A percentile compares a stretch with the other conserved stretches of the same genome.
Evolutionary conservation across 2,888 invertebrate genomes (phyloP).

Genomic region (Odontomyia ornata): DNA sequence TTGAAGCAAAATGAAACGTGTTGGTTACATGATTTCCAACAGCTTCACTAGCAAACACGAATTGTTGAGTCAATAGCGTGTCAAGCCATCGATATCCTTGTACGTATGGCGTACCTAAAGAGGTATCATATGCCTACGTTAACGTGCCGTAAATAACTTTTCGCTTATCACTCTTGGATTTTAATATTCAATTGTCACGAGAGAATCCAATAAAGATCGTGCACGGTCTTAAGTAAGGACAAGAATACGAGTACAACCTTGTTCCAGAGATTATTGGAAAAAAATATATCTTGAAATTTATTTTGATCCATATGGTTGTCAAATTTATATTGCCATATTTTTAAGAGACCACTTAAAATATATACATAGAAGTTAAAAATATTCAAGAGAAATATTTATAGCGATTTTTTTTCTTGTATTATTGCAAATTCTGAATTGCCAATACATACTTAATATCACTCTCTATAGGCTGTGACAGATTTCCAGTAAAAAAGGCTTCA

Average conservation of each 20-base stretch:
- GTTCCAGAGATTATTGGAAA: background rate
- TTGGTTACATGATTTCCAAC: background rate
- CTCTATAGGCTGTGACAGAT: too few relatives aligned
- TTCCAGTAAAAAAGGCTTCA: too few relatives aligned
- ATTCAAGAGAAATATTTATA: too few relatives aligned
- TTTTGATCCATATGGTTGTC: too few relatives aligned
- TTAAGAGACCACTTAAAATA: too few relatives aligned
- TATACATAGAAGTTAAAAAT: too few relatives aligned
- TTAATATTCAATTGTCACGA: conserved; percentile 50
- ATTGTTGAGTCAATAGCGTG: conserved; percentile 38
- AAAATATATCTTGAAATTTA: too few relatives aligned
- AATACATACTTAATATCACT: too few relatives aligned
- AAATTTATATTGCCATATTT: too few relatives aligned
- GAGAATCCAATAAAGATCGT: conserved; percentile 49
- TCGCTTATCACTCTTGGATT: conserved; percentile 49
- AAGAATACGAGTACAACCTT: background rate
- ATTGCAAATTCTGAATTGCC: too few relatives aligned
- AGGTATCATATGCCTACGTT: background rate
- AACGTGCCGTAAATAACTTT: conserved; percentile 48
- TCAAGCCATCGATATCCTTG: background rate
- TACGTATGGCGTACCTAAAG: too few relatives aligned
- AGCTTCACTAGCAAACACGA: conserved; percentile 24
- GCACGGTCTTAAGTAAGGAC: conserved; percentile 36
- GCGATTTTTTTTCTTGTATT: too few relatives aligned
- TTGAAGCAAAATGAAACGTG: background rate